Base-by-base conservation (phyloP, 2,888 invertebrate species). In the Heterodera filipjevi region DNA sequence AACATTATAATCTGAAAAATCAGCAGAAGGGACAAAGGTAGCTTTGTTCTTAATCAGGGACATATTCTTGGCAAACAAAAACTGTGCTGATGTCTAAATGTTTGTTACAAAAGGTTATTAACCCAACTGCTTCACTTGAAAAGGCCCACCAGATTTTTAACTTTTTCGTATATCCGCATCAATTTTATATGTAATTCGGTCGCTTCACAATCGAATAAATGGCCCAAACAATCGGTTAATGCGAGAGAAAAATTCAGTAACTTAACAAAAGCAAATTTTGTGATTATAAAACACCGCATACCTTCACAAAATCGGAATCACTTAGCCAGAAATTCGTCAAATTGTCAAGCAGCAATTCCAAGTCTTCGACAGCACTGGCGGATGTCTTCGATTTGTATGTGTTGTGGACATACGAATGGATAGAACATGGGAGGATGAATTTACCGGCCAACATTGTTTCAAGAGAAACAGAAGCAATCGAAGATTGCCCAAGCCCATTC, bases 221-320 rank as follows among this genome's bases (percentile, higher is more conserved):
- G 16, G 46, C 64, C 72, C 35, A 72, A 77, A 59, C 77, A 35
- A 53, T 77, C 73, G 64, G 77, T 22, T 46, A 77, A 33, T 66
- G 66, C 77, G 66, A 77, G 71, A 76, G 49, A n/a, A 76, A 73
- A 73, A 39, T 46, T n/a, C n/a, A 73, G 27, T 14, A 73, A 14
- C 73, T 73, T n/a, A 46, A 72, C 35, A 73, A 22, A 72, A 44
- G 5, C 32, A 33, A 5, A 72, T 22, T 19, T 39, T 39, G 22
- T 22, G 22, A 22, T 8, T 19, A 22, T 39, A 71, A 30, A 33
- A 16, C 0, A 71, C 14, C 12, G 8, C 14, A 44, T 10, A 73
- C 73, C 73, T 33, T 44, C 35, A 35, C 73, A 73, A 27, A 73
- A 12, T 73, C 64, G n/a, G n/a, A 39, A 8, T 59, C 59, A 59